Base-by-base conservation (phyloP, 2,113 vertebrate genomes). In the Podarcis raffonei region DNA sequence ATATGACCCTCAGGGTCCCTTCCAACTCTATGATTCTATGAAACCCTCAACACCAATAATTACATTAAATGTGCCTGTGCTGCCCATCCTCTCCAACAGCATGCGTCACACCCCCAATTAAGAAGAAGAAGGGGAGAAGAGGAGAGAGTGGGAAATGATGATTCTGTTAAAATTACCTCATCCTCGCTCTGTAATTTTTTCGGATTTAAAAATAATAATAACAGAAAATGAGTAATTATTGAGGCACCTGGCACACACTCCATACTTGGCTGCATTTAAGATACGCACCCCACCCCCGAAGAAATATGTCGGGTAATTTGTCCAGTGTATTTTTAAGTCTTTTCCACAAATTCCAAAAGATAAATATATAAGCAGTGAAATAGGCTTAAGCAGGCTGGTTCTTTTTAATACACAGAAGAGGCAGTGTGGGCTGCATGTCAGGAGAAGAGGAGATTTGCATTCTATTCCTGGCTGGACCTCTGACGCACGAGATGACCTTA, bases 211-310 rank as follows among this genome's bases (percentile, higher is more conserved):
- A 81, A 83, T 39, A 88, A 27, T 23, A 65, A 75, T 15, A 94
- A 94, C 92, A 96, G 92, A 96, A 94, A 94, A 89, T 94, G 94
- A 96, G 75, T 93, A 92, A 95, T 94, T 94, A 94, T 90, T 94
- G 91, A 93, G 95, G 92, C 90, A 92, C 93, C 91, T 95, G 94
- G 94, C 95, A 93, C 91, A 89, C 80, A 30, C 90, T 92, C 94
- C 90, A 86, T 90, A 90, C 91, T 92, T 95, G 94, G 92, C 95
- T 92, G 69, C 88, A 81, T 94, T 91, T 94, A 95, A 94, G 91
- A 95, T 93, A 94, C 91, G 94, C 92, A 90, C 12, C 20, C 57
- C 79, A 32, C 8, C 32, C 57, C 92, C 94, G 95, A 90, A 91
- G 86, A 95, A 96, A 93, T 89, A 83, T 74, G 92, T 85, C 0